Percentiles rank a stretch among this genome's conserved stretches.
Conservation (phyloP, 1,140 invertebrate species). For the Zaprionus nigranus region DNA sequence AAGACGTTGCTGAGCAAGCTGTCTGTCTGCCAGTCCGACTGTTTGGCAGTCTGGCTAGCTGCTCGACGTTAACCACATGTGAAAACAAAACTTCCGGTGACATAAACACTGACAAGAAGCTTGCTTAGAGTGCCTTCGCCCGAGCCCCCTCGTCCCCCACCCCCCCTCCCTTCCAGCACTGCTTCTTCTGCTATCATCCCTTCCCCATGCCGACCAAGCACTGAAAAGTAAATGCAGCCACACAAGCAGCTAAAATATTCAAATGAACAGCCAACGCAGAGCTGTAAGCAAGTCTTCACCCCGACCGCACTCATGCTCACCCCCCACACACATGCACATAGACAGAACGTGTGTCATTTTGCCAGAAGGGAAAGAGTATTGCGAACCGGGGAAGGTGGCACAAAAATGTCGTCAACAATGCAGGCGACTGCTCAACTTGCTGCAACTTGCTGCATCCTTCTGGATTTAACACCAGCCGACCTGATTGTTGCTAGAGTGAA, state of each 20-base stretch:
- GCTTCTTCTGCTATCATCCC: too few species aligned
- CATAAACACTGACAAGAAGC: conserved; percentile 79
- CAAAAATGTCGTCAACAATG: conserved; percentile 77
- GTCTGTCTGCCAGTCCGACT: conserved; percentile 5
- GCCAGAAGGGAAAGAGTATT: conserved; percentile 28
- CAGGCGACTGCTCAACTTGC: conserved; percentile 37
- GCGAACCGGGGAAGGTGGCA: conserved; percentile 53
- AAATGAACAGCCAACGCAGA: conserved; percentile 68
- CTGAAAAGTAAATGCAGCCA: conserved; percentile 71
- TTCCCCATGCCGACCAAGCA: conserved; percentile 21
- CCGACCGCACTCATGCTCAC: not conserved
- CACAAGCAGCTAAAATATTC: conserved; percentile 78
- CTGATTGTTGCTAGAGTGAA: conserved; percentile 52
- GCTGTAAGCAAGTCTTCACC: conserved; percentile 36
- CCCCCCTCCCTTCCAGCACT: too few species aligned
- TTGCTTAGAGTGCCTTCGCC: conserved; percentile 65
- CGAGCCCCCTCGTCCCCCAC: not conserved
- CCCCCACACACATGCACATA: conserved; percentile 25
- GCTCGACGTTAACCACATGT: conserved; percentile 80
- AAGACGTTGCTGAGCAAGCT: conserved; percentile 34
- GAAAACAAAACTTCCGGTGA: conserved; percentile 82
- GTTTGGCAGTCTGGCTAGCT: conserved; percentile 33
- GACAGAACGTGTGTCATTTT: conserved; percentile 45
- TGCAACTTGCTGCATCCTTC: conserved; percentile 14
- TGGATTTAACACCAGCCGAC: conserved; percentile 33